phyloP scores from a whole-genome alignment of 2,888 invertebrate genomes.

The Anthophora plumipes region DNA sequence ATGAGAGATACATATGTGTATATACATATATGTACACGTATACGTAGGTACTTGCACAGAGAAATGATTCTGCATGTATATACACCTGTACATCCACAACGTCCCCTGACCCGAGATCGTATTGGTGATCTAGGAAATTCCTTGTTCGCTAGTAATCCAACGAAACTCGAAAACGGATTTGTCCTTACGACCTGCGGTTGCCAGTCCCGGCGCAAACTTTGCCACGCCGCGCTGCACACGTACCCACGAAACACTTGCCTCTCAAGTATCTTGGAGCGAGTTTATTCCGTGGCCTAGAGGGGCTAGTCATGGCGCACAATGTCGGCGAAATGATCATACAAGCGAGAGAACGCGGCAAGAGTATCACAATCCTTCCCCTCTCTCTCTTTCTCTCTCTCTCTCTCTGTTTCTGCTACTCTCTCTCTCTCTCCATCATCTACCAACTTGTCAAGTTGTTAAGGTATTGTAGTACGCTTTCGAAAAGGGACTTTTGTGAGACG shows the following conservation, averaged over 20 bases:
- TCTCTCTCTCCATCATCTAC: no score
- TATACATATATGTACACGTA: background rate
- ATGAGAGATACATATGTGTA: conserved; percentile 56
- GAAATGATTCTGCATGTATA: background rate
- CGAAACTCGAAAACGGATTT: conserved; percentile 76
- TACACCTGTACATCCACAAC: background rate
- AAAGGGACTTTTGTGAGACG: conserved; percentile 13
- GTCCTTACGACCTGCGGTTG: conserved; percentile 75
- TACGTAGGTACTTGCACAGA: background rate
- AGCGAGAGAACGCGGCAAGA: conserved; percentile 27
- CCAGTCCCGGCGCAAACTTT: conserved; percentile 74
- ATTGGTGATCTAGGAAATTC: conserved; percentile 75
- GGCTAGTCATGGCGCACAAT: conserved; percentile 57
- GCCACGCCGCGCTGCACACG: conserved; percentile 67
- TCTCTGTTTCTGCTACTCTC: no score
- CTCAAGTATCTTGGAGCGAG: conserved; percentile 67
- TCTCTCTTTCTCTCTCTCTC: no score
- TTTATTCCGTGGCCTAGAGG: conserved; percentile 65
- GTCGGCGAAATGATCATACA: conserved; percentile 54
- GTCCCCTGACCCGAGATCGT: conserved; percentile 56
- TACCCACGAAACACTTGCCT: conserved; percentile 69
- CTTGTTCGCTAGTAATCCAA: conserved; percentile 72
- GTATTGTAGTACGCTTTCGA: conserved; percentile 28
- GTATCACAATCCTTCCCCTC: conserved; percentile 37
- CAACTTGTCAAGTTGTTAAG: conserved; percentile 44